Evolutionary conservation across 2,113 vertebrate genomes (phyloP).

Genomic region (Crotalus viridis): DNA sequence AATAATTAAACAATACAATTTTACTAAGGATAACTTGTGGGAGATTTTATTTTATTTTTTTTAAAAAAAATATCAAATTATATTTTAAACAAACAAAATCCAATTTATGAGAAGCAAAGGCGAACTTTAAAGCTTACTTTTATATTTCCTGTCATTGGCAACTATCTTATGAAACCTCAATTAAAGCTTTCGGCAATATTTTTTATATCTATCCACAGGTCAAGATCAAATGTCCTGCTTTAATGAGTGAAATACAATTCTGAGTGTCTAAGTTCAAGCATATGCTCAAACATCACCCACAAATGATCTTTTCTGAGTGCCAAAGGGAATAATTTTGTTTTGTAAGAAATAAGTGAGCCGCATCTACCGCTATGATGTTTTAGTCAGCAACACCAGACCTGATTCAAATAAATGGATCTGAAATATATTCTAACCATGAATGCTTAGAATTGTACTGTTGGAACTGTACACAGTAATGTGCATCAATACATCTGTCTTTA

Average conservation of each 20-base stretch:
- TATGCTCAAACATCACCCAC: background rate
- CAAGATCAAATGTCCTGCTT: background rate
- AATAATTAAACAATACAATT: background rate
- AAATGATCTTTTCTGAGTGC: conserved; percentile 20
- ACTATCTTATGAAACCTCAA: background rate
- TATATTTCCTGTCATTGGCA: background rate
- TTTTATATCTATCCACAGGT: background rate
- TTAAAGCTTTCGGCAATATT: background rate
- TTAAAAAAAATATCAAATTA: background rate
- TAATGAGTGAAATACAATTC: background rate
- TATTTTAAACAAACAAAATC: background rate
- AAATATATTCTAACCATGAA: background rate
- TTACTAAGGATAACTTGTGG: background rate
- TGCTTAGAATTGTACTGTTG: background rate
- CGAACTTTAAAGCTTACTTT: background rate
- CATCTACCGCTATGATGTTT: background rate
- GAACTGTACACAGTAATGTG: background rate
- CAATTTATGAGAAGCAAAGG: background rate
- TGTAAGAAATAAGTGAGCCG: conserved; percentile 1
- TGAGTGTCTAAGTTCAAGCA: background rate
- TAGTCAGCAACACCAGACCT: background rate
- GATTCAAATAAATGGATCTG: background rate
- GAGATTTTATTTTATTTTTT: background rate
- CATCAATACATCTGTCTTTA: background rate
- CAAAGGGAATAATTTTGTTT: background rate